Conservation (phyloP, 2,113 vertebrate genomes). For the Sigmodon hispidus region DNA sequence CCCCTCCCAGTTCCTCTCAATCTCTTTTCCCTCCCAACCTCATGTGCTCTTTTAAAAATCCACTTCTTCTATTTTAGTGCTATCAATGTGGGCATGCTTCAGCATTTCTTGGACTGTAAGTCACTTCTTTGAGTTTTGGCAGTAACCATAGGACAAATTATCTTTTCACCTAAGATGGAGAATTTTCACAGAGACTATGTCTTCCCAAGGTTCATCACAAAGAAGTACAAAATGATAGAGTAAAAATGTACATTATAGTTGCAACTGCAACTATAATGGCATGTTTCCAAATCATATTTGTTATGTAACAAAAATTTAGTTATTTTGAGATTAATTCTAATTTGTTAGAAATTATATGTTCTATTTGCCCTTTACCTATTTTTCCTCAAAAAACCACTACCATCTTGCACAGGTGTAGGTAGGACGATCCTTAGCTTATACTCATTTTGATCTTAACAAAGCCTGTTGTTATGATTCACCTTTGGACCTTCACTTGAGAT, state of each 20-base stretch:
- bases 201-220: background rate
- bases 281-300: background rate
- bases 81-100: background rate
- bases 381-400: background rate
- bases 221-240: background rate
- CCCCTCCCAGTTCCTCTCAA: no score
- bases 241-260: no score
- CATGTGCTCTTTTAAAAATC: background rate
- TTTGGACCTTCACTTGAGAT: background rate
- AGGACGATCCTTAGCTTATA: background rate
- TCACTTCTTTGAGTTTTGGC: background rate
- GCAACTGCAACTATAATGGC: background rate
- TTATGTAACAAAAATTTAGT: background rate
- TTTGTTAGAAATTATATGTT: background rate
- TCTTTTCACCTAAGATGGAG: background rate
- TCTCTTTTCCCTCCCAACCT: background rate
- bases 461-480: background rate
- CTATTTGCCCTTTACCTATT: background rate
- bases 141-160: background rate
- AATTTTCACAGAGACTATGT: background rate
- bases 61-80: background rate
- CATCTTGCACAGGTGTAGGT: background rate
- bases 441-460: background rate
- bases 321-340: background rate
- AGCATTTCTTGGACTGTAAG: background rate